Base-by-base conservation (phyloP, 2,888 invertebrate genomes). In the Omphaloscelis lunosa region DNA sequence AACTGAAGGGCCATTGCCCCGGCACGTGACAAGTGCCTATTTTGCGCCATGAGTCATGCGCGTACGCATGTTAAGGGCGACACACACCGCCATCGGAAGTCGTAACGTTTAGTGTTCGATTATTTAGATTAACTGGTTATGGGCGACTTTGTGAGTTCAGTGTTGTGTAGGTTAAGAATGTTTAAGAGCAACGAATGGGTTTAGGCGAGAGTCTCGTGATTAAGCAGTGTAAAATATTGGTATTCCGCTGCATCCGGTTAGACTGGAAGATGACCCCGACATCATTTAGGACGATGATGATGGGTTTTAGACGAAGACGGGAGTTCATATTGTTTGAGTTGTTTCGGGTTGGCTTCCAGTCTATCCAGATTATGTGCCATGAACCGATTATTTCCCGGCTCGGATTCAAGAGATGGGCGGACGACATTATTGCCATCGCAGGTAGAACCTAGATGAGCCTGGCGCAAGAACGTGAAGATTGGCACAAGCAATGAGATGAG, bases 11-110 rank as follows among this genome's bases (percentile, higher is more conserved):
- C 89, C 89, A 73, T 80, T 90, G 80, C 87, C 88, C 90, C 62
- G 77, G 72, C 85, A 85, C 89, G 89, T 87, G 89, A 88, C 91
- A 90, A 85, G 89, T 89, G 88, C 67, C 74, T 86, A 87, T 89
- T 90, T 90, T 82, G 90, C 89, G 88, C 76, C 75, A 67, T 82
- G 87, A 89, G 72, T 89, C 89, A 87, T 81, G 84, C 83, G 83
- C 83, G 69, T 51, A 74, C 80, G 84, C 86, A 79, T 51, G 69
- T 72, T 71, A 88, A 77, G 86, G 79, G 83, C 86, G 83, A 71
- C 69, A 69, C 82, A 77, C 71, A 39, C 68, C 56, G 61, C 74
- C 69, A 78, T 86, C 84, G 87, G 87, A 87, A 87, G 88, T 88
- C 77, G 75, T 86, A 68, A 79, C 59, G 68, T 82, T 76, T 59